Evolutionary conservation across 2,888 invertebrate genomes (phyloP), one percentile per base, ranked within the genome.

Genomic region (Epistrophe eligans): DNA sequence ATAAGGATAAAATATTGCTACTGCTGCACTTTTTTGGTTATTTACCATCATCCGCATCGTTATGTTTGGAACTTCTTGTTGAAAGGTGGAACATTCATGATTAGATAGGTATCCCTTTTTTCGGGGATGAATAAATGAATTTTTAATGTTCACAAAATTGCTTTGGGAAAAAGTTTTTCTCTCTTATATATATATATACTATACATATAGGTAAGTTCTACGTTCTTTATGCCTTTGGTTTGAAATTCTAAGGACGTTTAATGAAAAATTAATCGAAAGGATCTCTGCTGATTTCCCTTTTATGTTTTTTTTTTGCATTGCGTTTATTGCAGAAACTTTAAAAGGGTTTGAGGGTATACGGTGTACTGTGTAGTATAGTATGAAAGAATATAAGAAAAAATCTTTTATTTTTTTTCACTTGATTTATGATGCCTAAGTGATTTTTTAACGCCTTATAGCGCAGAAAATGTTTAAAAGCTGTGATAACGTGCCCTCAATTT

Each of bases 391-490:
- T 62, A 2, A 38, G 50, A 66, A 66, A 72, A 66, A 73, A 17
- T 64, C 64, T 58, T 79, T 73, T 70, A 71, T 76, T 62, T 74
- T 43, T 43, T 73, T 73, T 40, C 28, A 64, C 50, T 76, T 83
- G 83, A 83, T 83, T 83, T 79, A 83, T 83, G 72, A 83, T 70
- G 74, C 62, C 45, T 76, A 81, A 81, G 60, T 83, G 79, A 73
- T 48, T 79, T 83, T 67, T 67, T 72, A 60, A 64, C 64, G 64
- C 64, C 45, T 64, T 64, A 64, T 17, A 64, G 64, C 28, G 45
- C 64, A 48, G 43, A 62, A 62, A 62, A 45, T 64, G 64, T 64
- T 58, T 32, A 43, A 64, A 32, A 48, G 64, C 64, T 45, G 38
- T 32, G 64, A 64, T 64, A 64, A 64, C 32, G 45, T 48, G 64